Conservation (phyloP, 1,140 invertebrate genomes). For the Aricia agestis region DNA sequence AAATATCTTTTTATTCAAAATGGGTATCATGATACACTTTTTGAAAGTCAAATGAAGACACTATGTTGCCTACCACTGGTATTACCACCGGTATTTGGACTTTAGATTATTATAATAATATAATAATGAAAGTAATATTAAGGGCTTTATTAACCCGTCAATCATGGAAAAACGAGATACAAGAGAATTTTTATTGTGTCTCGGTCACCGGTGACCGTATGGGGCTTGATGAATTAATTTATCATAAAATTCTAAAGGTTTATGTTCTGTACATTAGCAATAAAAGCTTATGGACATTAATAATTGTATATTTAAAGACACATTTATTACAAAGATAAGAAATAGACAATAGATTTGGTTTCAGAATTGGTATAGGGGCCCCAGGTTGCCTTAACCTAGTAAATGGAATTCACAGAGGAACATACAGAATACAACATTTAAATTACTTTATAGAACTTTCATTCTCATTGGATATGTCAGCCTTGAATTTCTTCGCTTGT, state of each 20-base stretch:
- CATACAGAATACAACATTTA: constrained; percentile 23
- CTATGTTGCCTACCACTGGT: too few relatives aligned
- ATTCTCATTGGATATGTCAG: constrained; percentile 38
- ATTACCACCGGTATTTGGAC: too few relatives aligned
- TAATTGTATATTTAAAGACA: constrained; percentile 37
- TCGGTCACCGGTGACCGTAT: too few relatives aligned
- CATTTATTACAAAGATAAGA: constrained; percentile 38
- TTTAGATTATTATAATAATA: too few relatives aligned
- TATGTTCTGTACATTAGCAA: neutral
- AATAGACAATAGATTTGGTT: constrained; percentile 42
- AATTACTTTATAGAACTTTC: constrained; percentile 29
- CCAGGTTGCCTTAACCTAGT: constrained; percentile 42
- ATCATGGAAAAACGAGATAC: too few relatives aligned
- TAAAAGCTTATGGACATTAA: constrained; percentile 24
- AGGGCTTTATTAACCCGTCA: too few relatives aligned
- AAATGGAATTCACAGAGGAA: constrained; percentile 28
- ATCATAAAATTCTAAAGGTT: neutral
- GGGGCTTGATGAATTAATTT: too few relatives aligned
- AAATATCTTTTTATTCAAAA: too few relatives aligned
- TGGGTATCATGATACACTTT: too few relatives aligned
- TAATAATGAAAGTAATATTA: too few relatives aligned
- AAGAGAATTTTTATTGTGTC: too few relatives aligned
- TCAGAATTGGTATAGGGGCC: constrained; percentile 42
- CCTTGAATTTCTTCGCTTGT: constrained; percentile 62
- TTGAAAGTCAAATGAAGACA: too few relatives aligned